A percentile compares a stretch with the other conserved stretches of the same genome.
These are phyloP conservation scores for Gymnoscelis rufifasciata DNA, from an alignment of 2,888 invertebrate genomes.

Conservation along the genomic window DNA sequence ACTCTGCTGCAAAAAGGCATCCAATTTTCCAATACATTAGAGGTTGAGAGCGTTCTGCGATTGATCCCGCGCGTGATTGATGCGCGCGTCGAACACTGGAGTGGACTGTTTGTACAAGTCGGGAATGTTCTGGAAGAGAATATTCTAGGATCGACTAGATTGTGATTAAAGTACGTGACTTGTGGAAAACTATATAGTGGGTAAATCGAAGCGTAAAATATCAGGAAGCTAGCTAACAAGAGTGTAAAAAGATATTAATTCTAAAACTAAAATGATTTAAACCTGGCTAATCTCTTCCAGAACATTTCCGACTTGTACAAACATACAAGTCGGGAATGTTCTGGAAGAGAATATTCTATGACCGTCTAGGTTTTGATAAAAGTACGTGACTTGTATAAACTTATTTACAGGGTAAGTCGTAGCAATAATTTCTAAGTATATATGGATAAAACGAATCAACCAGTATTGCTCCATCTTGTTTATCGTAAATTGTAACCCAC, in stretches of 20 bases:
- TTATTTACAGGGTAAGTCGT: too few relatives aligned
- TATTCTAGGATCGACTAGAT: background rate
- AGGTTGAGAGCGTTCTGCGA: conserved; percentile 20
- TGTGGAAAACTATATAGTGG: too few relatives aligned
- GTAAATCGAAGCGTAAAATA: too few relatives aligned
- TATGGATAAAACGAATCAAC: too few relatives aligned
- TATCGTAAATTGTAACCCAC: too few relatives aligned
- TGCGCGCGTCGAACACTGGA: conserved; percentile 16
- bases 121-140: background rate
- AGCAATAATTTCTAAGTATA: too few relatives aligned
- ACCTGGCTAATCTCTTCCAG: too few relatives aligned
- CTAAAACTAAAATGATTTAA: too few relatives aligned
- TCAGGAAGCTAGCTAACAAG: too few relatives aligned
- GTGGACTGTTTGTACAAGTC: conserved; percentile 9
- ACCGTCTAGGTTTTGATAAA: background rate
- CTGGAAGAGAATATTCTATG: background rate
- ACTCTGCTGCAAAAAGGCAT: conserved; percentile 23
- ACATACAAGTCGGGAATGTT: conserved; percentile 1
- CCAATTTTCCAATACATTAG: conserved; percentile 37
- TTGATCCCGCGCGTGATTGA: conserved; percentile 29
- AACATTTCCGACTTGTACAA: too few relatives aligned
- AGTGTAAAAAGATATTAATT: too few relatives aligned
- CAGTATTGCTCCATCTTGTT: too few relatives aligned
- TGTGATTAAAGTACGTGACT: conserved; percentile 1
- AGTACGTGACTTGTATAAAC: background rate